phyloP scores from a whole-genome alignment of 1,140 invertebrate genomes.

The Camponotus vicinus region DNA sequence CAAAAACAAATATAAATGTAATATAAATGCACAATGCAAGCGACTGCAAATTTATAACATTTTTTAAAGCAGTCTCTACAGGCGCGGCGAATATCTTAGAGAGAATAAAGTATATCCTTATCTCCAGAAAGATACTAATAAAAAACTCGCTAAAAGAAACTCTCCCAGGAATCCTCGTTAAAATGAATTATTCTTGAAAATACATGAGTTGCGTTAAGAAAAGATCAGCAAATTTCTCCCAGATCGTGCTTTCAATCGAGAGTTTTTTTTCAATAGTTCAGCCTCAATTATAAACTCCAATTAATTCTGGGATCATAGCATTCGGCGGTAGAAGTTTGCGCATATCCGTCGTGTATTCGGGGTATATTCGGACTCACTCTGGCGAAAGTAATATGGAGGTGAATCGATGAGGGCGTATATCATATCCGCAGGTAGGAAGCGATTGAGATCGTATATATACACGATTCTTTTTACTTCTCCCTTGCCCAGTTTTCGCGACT shows the following conservation, averaged over 20 bases:
- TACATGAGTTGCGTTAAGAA: background rate
- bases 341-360: background rate
- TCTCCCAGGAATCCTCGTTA: conserved; percentile 27
- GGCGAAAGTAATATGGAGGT: background rate
- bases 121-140: background rate
- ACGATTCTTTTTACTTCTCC: background rate
- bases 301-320: conserved; percentile 15
- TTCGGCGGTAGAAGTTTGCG: conserved; percentile 10
- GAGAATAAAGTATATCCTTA: conserved; percentile 24
- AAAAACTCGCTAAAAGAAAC: conserved; percentile 4
- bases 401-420: conserved; percentile 15
- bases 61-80: conserved; percentile 7
- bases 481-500: conserved; percentile 4
- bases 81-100: background rate
- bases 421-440: conserved; percentile 5
- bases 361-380: background rate
- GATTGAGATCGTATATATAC: conserved; percentile 10
- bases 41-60: conserved; percentile 9
- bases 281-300: conserved; percentile 43
- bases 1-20: background rate
- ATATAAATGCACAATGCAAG: background rate
- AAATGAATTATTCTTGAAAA: conserved; percentile 9
- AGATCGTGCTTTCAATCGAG: conserved; percentile 2
- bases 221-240: background rate
- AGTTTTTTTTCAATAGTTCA: background rate